phyloP scores from a whole-genome alignment of 2,888 invertebrate species.

The Phengaris alcon region DNA sequence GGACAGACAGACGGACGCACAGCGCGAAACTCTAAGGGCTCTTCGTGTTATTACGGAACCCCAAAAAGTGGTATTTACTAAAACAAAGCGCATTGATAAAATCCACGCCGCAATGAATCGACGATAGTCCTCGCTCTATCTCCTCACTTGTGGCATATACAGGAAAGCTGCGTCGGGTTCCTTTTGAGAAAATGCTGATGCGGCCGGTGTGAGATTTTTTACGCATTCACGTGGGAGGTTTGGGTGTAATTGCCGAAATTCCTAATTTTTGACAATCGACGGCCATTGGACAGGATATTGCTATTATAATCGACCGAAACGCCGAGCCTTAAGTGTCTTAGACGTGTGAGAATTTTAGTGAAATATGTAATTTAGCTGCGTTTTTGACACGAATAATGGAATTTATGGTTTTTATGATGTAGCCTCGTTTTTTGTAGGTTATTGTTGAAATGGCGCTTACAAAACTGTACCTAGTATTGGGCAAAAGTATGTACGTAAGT shows the following conservation, averaged over 20 bases:
- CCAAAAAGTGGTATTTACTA: too few species aligned
- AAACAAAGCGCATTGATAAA: too few species aligned
- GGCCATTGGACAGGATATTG: conserved; percentile 77
- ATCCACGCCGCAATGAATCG: too few species aligned
- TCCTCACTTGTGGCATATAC: conserved; percentile 40
- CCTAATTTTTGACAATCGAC: conserved; percentile 78
- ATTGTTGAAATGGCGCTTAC: conserved; percentile 11
- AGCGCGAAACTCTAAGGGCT: too few species aligned
- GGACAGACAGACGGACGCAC: too few species aligned
- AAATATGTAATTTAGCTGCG: conserved; percentile 51
- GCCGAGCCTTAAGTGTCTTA: conserved; percentile 40
- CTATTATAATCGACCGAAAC: conserved; percentile 69
- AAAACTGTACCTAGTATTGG: not conserved
- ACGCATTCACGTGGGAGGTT: conserved; percentile 72
- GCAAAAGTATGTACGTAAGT: not conserved
- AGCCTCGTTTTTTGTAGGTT: not conserved
- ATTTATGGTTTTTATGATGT: not conserved
- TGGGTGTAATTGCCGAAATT: conserved; percentile 77
- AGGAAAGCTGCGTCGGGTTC: conserved; percentile 57
- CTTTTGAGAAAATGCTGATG: conserved; percentile 73
- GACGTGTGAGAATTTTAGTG: conserved; percentile 49
- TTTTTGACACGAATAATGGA: conserved; percentile 19
- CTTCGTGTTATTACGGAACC: too few species aligned
- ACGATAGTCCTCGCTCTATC: conserved; percentile 39
- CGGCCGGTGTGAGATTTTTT: conserved; percentile 71